Evolutionary conservation across 2,888 invertebrate genomes (phyloP).

Genomic region (Julus scanicus): DNA sequence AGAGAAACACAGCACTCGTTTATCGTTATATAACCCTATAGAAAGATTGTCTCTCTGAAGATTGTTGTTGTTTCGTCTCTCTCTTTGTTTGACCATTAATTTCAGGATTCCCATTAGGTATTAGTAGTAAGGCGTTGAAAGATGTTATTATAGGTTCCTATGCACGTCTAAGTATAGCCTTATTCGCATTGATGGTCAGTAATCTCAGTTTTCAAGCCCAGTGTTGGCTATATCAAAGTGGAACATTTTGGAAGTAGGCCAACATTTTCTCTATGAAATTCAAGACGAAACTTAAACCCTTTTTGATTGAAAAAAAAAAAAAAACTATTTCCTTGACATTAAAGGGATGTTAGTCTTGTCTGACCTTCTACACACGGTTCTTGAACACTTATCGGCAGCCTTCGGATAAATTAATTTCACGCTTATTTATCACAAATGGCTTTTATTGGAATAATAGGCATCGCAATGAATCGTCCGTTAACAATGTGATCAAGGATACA

Average conservation of each 20-base stretch:
- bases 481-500: constrained; percentile 21
- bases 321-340: constrained; percentile 9
- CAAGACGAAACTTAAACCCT: constrained; percentile 37
- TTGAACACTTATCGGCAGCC: neutral
- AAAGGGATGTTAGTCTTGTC: neutral
- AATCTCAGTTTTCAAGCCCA: constrained; percentile 21
- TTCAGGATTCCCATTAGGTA: neutral
- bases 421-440: constrained; percentile 35
- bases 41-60: neutral
- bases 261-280: constrained; percentile 3
- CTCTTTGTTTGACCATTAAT: neutral
- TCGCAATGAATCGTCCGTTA: neutral
- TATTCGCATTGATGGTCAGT: constrained; percentile 30
- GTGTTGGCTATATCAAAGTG: neutral
- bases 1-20: too few species aligned
- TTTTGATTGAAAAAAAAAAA: constrained; percentile 26
- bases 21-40: neutral
- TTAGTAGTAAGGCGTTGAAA: constrained; percentile 12
- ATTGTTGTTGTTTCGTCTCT: neutral
- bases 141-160: neutral
- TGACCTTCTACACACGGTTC: constrained; percentile 7
- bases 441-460: constrained; percentile 35
- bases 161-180: neutral
- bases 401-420: constrained; percentile 12
- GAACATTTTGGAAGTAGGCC: neutral